phyloP scores from a whole-genome alignment of 1,140 invertebrate species.

The Eueides isabella region DNA sequence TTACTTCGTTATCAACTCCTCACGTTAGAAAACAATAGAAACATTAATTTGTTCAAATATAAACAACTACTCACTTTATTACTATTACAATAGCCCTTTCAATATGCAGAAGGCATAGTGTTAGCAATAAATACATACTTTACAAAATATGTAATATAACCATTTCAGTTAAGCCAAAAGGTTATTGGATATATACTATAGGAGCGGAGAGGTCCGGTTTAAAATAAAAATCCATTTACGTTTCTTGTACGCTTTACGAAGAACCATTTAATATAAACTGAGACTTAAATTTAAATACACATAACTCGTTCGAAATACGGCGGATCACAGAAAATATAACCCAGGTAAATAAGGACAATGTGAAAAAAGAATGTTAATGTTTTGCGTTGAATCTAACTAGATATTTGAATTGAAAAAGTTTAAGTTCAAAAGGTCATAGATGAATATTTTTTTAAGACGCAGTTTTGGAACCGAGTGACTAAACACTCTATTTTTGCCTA shows the following conservation, averaged over 20 bases:
- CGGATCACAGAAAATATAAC: too few relatives aligned
- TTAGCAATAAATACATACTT: neutral
- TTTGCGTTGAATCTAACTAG: too few relatives aligned
- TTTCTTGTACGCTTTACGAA: conserved; percentile 10
- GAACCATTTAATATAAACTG: neutral
- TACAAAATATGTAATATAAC: neutral
- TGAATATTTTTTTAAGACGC: too few relatives aligned
- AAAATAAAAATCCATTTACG: conserved; percentile 20
- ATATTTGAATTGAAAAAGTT: too few relatives aligned
- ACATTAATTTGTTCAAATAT: neutral
- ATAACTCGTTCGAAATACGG: neutral
- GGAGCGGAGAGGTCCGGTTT: conserved; percentile 30
- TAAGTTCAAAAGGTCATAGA: too few relatives aligned
- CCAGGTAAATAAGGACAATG: too few relatives aligned
- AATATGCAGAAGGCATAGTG: neutral
- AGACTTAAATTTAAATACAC: neutral
- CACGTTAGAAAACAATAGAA: neutral
- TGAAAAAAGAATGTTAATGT: too few relatives aligned
- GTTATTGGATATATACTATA: conserved; percentile 31
- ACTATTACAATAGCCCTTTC: neutral
- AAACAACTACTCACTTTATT: too few relatives aligned
- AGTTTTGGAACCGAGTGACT: too few relatives aligned
- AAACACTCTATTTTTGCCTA: too few relatives aligned
- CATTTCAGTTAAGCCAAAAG: conserved; percentile 20
- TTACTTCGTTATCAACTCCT: neutral